phyloP scores from a whole-genome alignment of 1,140 invertebrate species.

The Pseudobourletiella spinata region DNA sequence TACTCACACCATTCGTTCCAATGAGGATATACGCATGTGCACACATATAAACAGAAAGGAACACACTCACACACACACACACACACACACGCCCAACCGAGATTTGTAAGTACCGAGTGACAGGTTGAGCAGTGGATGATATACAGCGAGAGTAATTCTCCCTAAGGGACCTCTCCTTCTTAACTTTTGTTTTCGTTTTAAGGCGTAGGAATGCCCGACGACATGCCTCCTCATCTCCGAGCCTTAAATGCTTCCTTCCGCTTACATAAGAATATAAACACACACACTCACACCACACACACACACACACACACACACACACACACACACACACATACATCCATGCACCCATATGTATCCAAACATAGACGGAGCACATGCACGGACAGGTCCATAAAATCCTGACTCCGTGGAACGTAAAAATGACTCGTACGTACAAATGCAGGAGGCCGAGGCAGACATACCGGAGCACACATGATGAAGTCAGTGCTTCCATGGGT shows the following conservation, averaged over 20 bases:
- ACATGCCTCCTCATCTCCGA: no score
- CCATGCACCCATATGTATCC: no score
- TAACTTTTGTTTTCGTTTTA: conserved; percentile 6
- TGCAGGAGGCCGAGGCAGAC: no score
- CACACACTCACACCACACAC: background rate
- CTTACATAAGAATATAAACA: background rate
- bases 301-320: background rate
- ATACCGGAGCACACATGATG: no score
- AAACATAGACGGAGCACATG: no score
- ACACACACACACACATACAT: background rate
- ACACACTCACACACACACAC: background rate
- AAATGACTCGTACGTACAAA: no score
- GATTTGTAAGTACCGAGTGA: background rate
- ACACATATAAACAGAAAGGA: no score
- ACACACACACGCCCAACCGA: background rate
- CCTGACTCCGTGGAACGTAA: no score
- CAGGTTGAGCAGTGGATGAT: conserved; percentile 3
- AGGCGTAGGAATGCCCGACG: background rate
- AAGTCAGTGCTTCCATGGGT: no score
- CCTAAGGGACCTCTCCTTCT: conserved; percentile 3
- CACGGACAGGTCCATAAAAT: no score
- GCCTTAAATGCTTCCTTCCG: background rate
- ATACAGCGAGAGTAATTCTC: conserved; percentile 5
- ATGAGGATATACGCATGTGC: no score
- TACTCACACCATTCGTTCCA: no score